Evolutionary conservation across 1,140 invertebrate species (phyloP).

Genomic region (Scaptomyza hsui): DNA sequence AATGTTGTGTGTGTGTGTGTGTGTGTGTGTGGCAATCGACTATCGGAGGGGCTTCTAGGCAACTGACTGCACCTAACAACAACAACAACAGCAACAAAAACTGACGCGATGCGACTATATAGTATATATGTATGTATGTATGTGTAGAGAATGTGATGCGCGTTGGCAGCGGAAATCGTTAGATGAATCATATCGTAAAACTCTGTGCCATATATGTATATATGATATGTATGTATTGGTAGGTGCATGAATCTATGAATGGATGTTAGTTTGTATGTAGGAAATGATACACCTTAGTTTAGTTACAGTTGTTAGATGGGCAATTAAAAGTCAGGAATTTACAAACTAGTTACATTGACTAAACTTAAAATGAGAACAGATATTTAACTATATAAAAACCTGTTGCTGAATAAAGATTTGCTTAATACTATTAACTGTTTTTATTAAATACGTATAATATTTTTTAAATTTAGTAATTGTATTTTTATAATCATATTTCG

Average conservation of each 20-base stretch:
- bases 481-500: too few species aligned
- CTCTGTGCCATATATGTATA: slow-evolving; percentile 36
- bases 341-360: neutral
- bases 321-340: neutral
- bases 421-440: too few species aligned
- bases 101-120: neutral
- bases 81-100: too few species aligned
- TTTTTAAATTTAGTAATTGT: too few species aligned
- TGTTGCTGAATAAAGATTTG: too few species aligned
- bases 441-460: too few species aligned
- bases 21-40: neutral
- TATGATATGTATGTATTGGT: neutral
- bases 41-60: neutral
- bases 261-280: neutral
- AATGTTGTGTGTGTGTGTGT: neutral
- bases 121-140: neutral
- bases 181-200: slow-evolving; percentile 64
- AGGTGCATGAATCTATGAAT: too few species aligned
- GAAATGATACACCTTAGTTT: neutral
- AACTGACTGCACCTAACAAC: slow-evolving; percentile 1
- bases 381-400: too few species aligned
- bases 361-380: neutral
- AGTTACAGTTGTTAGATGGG: neutral
- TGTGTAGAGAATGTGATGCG: slow-evolving; percentile 6
- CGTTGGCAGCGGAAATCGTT: slow-evolving; percentile 76